Percentiles rank a stretch among this genome's conserved stretches.
These are phyloP conservation scores for Apeira syringaria DNA, from an alignment of 2,888 invertebrate genomes.

Conservation along the genomic window DNA sequence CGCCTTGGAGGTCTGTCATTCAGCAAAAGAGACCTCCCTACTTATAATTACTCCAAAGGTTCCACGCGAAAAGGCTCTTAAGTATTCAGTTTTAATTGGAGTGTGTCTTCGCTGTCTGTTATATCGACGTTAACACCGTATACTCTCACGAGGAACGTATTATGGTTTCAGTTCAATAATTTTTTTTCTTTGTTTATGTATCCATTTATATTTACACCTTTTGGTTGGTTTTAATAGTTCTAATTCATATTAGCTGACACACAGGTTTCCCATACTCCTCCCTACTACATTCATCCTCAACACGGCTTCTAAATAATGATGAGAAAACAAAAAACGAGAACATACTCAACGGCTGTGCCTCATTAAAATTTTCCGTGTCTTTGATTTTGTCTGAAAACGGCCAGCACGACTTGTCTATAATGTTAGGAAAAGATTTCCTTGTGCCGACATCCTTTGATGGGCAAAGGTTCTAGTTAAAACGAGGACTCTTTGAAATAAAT, in stretches of 20 bases:
- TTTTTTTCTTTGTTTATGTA: conserved; percentile 17
- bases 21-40: conserved; percentile 46
- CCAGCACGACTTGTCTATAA: conserved; percentile 55
- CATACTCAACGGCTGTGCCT: conserved; percentile 59
- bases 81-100: conserved; percentile 78
- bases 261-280: too few species aligned
- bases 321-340: conserved; percentile 66
- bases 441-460: conserved; percentile 36
- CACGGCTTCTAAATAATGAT: conserved; percentile 38
- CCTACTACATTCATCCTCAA: too few species aligned
- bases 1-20: conserved; percentile 28
- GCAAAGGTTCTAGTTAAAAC: conserved; percentile 26
- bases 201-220: conserved; percentile 7
- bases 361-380: conserved; percentile 81
- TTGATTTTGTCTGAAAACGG: conserved; percentile 76
- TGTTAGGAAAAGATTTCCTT: conserved; percentile 47
- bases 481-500: conserved; percentile 24
- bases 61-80: conserved; percentile 48
- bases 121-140: conserved; percentile 60
- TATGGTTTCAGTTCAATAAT: conserved; percentile 32
- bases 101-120: conserved; percentile 50
- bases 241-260: too few species aligned
- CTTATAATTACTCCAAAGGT: conserved; percentile 64
- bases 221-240: too few species aligned
- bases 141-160: conserved; percentile 57